Percentiles rank a stretch among this genome's conserved stretches.
phyloP scores from a whole-genome alignment of 1,140 invertebrate genomes.

The Hylaeus volcanicus region DNA sequence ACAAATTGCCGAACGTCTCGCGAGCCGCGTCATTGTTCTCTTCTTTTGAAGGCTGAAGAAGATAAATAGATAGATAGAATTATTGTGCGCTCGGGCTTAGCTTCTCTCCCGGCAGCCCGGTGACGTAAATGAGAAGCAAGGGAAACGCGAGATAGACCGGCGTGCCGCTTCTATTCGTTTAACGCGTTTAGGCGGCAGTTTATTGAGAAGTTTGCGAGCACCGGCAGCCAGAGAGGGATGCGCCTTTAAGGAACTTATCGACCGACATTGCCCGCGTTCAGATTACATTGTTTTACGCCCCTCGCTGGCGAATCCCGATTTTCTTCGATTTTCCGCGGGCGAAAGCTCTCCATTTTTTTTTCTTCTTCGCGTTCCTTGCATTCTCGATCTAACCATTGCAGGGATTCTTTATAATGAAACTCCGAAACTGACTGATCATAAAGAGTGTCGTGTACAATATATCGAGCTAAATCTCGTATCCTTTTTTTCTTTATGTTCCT shows the following conservation, averaged over 20 bases:
- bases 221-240: no score
- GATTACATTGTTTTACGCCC: not conserved
- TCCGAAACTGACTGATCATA: no score
- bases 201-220: conserved; percentile 18
- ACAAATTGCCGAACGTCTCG: conserved; percentile 72
- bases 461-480: no score
- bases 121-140: conserved; percentile 51
- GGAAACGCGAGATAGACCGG: conserved; percentile 22
- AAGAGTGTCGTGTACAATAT: no score
- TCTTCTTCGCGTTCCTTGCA: no score
- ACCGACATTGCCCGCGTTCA: not conserved
- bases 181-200: conserved; percentile 30
- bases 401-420: no score
- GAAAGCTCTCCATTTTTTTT: no score
- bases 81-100: conserved; percentile 47
- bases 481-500: not conserved
- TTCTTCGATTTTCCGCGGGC: no score
- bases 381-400: no score
- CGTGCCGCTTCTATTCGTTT: conserved; percentile 8
- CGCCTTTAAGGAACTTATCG: not conserved
- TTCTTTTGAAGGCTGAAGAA: conserved; percentile 45
- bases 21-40: conserved; percentile 64
- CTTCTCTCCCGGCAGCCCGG: conserved; percentile 10
- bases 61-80: conserved; percentile 60
- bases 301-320: no score